Conservation (phyloP, 1,140 invertebrate species). For the Globodera ellingtonae region DNA sequence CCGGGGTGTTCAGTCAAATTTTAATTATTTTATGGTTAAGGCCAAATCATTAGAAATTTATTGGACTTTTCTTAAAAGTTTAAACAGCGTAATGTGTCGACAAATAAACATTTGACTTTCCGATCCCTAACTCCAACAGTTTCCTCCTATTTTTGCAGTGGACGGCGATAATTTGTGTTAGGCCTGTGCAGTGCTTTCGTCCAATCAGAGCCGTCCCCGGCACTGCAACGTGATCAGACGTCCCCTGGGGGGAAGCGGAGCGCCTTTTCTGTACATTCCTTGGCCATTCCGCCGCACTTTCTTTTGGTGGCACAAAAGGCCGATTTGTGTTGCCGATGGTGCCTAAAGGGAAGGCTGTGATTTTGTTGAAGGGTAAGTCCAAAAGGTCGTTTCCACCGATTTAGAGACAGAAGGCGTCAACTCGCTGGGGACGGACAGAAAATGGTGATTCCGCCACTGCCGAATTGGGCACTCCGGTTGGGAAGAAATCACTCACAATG, state of each 20-base stretch:
- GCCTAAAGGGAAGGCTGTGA: neutral
- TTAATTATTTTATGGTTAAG: too few relatives aligned
- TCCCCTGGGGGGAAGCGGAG: neutral
- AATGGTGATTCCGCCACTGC: neutral
- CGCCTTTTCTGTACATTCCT: constrained; percentile 20
- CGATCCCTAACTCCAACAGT: too few relatives aligned
- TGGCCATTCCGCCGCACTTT: neutral
- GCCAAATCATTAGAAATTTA: too few relatives aligned
- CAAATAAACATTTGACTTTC: too few relatives aligned
- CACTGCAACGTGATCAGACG: constrained; percentile 22
- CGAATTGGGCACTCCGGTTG: neutral
- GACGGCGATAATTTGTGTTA: constrained; percentile 2
- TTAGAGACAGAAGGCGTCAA: neutral
- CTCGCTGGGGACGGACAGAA: neutral
- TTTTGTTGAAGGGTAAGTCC: neutral
- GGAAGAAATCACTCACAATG: neutral
- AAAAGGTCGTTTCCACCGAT: neutral
- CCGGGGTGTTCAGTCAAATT: too few relatives aligned
- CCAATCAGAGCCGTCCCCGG: neutral
- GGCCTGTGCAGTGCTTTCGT: neutral
- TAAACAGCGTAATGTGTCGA: too few relatives aligned
- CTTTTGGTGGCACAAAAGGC: neutral
- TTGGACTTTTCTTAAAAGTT: too few relatives aligned
- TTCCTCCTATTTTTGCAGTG: neutral
- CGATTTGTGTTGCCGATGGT: neutral